Conservation (phyloP, 1,140 invertebrate species). For the Lasioglossum baleicum region DNA sequence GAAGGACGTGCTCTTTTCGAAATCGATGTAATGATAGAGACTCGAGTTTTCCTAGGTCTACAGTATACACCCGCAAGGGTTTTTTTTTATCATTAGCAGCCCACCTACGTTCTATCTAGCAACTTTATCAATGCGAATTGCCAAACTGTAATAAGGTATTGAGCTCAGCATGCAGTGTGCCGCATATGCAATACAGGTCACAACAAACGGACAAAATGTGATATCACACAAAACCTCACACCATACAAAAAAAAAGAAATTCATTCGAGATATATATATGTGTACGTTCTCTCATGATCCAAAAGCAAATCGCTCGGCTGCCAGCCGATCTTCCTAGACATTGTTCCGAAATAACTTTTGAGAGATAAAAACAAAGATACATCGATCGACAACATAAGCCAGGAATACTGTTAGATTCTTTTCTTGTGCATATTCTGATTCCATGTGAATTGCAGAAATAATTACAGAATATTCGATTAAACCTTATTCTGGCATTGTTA, state of each 20-base stretch:
- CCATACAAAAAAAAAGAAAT: constrained; percentile 53
- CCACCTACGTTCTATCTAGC: constrained; percentile 57
- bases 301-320: constrained; percentile 60
- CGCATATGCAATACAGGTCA: constrained; percentile 66
- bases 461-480: not conserved
- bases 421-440: not conserved
- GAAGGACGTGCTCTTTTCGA: not conserved
- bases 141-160: constrained; percentile 58
- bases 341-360: constrained; percentile 32
- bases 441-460: not conserved
- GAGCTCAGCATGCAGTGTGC: constrained; percentile 64
- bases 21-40: constrained; percentile 8
- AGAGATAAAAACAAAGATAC: not conserved
- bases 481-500: not conserved
- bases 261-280: constrained; percentile 12
- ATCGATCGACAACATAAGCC: not conserved
- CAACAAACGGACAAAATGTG: constrained; percentile 68
- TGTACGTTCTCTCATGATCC: not conserved
- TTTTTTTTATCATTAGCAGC: constrained; percentile 32
- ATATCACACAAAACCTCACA: constrained; percentile 69
- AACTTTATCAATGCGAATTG: constrained; percentile 50
- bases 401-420: not conserved
- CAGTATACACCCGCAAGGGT: constrained; percentile 20
- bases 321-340: constrained; percentile 48
- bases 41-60: constrained; percentile 36